Evolutionary conservation across 2,797 vertebrate genomes (phyloP), one percentile per base, ranked within the genome.

Genomic region (Ambastaia sidthimunki): DNA sequence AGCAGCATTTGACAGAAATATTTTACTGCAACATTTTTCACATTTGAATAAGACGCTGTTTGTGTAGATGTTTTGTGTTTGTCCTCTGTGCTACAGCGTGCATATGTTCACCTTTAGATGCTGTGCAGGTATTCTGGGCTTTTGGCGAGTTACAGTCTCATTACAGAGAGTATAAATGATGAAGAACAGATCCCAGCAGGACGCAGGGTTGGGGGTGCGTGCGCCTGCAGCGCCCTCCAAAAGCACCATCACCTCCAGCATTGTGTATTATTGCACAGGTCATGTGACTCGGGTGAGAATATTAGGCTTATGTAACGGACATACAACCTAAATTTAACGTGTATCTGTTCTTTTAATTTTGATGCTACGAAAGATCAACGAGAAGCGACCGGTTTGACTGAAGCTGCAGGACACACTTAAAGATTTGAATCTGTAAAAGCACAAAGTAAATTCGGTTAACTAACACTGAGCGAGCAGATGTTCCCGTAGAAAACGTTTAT

Each of bases 41-140:
- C 41, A 7, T 6, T 37, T 37, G 34, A 37, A 37, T 44, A 2
- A 44, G 41, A 44, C 41, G 2, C 41, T 44, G 41, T 44, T 44
- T 44, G 41, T 54, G 52, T 10, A 28, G 28, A 2, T 28, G 2
- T 28, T 2, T 28, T 28, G n/a, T 25, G 16, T 65, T 18, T 65
- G 28, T 37, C 52, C 31, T 67, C 48, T 55, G 15, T 11, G 7
- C 9, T 50, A 12, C 10, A 18, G 48, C 25, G 21, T 55, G 25
- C 50, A 68, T 76, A 68, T 68, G 74, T 67, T 69, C 52, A 70
- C 41, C 67, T 78, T 78, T 31, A 37, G 60, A 75, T 65, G 60
- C 73, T 52, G 41, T 65, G 47, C 47, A 75, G 73, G 74, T 74
- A 85, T 74, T 83, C 81, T 83, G 79, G 84, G 81, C 83, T 84